Conservation (phyloP, 2,797 vertebrate genomes). For the Miichthys miiuy region DNA sequence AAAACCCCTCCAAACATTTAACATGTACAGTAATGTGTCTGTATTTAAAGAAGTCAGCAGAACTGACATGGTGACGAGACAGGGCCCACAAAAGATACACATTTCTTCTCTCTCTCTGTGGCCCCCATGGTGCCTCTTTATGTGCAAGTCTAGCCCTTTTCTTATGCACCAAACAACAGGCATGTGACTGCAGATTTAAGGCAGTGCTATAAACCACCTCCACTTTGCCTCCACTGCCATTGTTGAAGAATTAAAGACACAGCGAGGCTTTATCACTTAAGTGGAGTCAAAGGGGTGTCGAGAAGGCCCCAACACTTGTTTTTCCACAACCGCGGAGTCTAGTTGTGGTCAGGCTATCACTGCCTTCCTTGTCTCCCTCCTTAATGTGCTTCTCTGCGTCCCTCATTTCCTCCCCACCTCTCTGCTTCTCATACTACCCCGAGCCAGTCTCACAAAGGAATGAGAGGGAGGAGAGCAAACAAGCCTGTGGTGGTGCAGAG, state of each 20-base stretch:
- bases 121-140: conserved; percentile 2
- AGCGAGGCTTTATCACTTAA: conserved; percentile 1
- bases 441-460: conserved; percentile 61
- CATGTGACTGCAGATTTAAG: conserved; percentile 63
- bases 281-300: conserved; percentile 8
- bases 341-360: conserved; percentile 40
- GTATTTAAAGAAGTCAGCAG: background rate
- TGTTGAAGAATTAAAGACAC: conserved; percentile 35
- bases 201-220: conserved; percentile 42
- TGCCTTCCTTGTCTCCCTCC: conserved; percentile 25
- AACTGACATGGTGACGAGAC: conserved; percentile 11
- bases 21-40: background rate
- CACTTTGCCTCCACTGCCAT: background rate
- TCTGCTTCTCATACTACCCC: conserved; percentile 19
- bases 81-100: background rate
- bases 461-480: conserved; percentile 63
- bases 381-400: conserved; percentile 19
- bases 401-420: conserved; percentile 28
- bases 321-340: conserved; percentile 17
- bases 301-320: conserved; percentile 22
- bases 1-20: background rate
- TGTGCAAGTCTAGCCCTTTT: conserved; percentile 13
- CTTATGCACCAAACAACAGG: conserved; percentile 30
- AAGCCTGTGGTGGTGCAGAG: conserved; percentile 52
- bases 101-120: conserved; percentile 21